Conservation (phyloP, 2,888 invertebrate genomes). For the Athalia rosae region DNA sequence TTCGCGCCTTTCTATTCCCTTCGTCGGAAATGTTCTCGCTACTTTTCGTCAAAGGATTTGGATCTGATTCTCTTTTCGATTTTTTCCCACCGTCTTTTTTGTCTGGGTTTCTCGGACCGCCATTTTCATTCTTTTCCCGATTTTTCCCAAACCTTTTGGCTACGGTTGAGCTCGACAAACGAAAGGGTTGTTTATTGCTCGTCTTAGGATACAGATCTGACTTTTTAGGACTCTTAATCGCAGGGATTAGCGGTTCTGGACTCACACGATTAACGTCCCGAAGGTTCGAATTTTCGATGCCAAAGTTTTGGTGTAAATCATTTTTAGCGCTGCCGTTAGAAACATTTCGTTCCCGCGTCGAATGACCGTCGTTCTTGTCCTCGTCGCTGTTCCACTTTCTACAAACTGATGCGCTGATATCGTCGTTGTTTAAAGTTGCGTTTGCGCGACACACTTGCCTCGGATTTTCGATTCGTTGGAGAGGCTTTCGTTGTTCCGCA, state of each 20-base stretch:
- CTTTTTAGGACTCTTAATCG: not conserved
- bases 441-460: slow-evolving; percentile 1
- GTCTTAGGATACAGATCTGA: not conserved
- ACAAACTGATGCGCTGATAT: not conserved
- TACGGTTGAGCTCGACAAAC: not conserved
- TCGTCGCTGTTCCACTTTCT: not conserved
- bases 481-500: slow-evolving; percentile 15
- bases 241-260: not conserved
- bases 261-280: not conserved
- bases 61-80: slow-evolving; percentile 12
- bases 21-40: slow-evolving; percentile 4
- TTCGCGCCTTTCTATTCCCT: not conserved
- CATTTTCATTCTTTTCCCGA: slow-evolving; percentile 1
- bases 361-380: not conserved
- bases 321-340: not conserved
- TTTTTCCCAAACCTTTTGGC: not conserved
- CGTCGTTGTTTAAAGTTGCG: not conserved
- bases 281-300: not conserved
- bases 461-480: slow-evolving; percentile 18
- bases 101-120: not conserved
- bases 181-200: not conserved
- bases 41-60: slow-evolving; percentile 4
- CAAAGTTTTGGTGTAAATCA: not conserved
- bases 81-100: slow-evolving; percentile 4
- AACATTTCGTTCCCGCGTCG: not conserved